A percentile compares a stretch with the other conserved stretches of the same genome.
Evolutionary conservation across 2,797 vertebrate genomes (phyloP).

Genomic region (Crocodylus rhombifer): DNA sequence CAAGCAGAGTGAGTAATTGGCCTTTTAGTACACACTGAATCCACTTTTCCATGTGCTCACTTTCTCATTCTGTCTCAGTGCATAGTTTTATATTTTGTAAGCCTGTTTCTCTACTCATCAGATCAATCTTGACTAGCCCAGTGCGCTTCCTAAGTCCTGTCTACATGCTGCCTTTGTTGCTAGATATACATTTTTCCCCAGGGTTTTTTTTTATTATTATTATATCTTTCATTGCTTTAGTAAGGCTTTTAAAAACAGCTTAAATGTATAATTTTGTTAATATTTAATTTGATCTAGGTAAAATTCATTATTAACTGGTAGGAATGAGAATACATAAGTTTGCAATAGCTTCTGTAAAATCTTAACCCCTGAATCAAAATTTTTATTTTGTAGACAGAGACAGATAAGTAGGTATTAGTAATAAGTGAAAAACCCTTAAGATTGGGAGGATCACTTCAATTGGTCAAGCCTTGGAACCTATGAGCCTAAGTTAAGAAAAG

Average conservation of each 20-base stretch:
- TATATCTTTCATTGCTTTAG: background rate
- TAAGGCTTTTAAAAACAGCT: background rate
- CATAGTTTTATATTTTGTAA: background rate
- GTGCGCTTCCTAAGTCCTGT: background rate
- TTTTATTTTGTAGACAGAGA: background rate
- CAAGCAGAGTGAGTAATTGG: constrained; percentile 10
- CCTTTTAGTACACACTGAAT: background rate
- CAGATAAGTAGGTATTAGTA: background rate
- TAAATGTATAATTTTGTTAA: background rate
- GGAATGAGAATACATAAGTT: background rate
- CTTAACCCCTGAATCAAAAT: background rate
- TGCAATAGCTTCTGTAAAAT: background rate
- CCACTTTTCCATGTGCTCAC: background rate
- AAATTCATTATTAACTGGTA: background rate
- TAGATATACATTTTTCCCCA: too few species aligned
- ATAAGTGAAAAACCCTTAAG: background rate
- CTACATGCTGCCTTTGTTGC: background rate
- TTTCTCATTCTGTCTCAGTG: background rate
- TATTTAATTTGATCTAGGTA: background rate
- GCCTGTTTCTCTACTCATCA: background rate
- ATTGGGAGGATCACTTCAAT: background rate
- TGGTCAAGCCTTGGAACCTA: too few species aligned
- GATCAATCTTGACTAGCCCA: background rate
- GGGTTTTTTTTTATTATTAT: too few species aligned
- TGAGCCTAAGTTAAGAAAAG: too few species aligned